A percentile compares a stretch with the other conserved stretches of the same genome.
Conservation (phyloP, 2,888 invertebrate genomes). For the Yponomeuta evonymella region DNA sequence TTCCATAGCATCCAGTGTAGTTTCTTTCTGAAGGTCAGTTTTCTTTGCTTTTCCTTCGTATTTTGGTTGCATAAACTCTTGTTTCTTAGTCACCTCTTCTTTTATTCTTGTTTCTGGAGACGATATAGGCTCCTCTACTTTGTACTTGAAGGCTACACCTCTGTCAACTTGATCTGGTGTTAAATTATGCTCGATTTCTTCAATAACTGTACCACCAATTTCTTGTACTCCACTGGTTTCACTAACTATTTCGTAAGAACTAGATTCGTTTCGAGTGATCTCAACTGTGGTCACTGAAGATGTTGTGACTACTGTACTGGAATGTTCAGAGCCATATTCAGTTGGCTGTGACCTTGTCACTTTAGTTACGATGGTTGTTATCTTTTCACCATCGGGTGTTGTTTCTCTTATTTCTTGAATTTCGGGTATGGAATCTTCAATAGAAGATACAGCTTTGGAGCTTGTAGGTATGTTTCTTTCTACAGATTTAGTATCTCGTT, state of each 20-base stretch:
- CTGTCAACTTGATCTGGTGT: slow-evolving; percentile 40
- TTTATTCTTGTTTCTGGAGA: neutral
- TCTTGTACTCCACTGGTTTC: slow-evolving; percentile 33
- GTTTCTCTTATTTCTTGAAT: slow-evolving; percentile 34
- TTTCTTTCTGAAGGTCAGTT: neutral
- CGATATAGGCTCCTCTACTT: neutral
- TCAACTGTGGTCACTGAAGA: slow-evolving; percentile 54
- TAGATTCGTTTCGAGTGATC: slow-evolving; percentile 49
- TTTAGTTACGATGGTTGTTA: slow-evolving; percentile 13
- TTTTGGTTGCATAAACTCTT: neutral
- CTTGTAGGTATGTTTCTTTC: slow-evolving; percentile 17
- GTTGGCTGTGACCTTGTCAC: slow-evolving; percentile 9
- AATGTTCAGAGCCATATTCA: slow-evolving; percentile 15
- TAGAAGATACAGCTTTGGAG: neutral
- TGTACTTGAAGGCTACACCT: slow-evolving; percentile 12
- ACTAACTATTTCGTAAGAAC: slow-evolving; percentile 43
- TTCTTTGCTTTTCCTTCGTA: neutral
- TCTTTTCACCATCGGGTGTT: slow-evolving; percentile 19
- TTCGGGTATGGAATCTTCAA: slow-evolving; percentile 32
- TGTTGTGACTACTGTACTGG: slow-evolving; percentile 42
- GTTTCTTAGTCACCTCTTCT: neutral
- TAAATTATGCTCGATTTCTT: slow-evolving; percentile 32
- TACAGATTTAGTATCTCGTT: slow-evolving; percentile 11
- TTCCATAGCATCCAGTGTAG: neutral
- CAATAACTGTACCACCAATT: slow-evolving; percentile 29